Evolutionary conservation across 2,113 vertebrate species (phyloP).

Genomic region (Orycteropus afer): DNA sequence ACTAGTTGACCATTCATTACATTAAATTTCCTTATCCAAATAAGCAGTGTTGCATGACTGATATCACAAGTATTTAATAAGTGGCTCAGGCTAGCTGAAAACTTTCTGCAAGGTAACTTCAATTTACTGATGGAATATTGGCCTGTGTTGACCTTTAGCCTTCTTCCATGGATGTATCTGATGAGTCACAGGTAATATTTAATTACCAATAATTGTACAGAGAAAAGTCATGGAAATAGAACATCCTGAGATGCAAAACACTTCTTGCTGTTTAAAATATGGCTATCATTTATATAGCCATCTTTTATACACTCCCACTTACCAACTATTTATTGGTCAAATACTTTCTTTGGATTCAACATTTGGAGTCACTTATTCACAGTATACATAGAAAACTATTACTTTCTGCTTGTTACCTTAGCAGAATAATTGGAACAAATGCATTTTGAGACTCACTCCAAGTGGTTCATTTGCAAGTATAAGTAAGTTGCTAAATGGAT

Average conservation of each 20-base stretch:
- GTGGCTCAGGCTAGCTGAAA: neutral
- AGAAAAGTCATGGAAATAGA: neutral
- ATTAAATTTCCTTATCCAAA: neutral
- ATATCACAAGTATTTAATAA: neutral
- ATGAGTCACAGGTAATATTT: neutral
- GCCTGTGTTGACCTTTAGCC: neutral
- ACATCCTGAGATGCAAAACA: slow-evolving; percentile 44
- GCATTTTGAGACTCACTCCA: slow-evolving; percentile 72
- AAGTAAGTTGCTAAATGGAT: slow-evolving; percentile 76
- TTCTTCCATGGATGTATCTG: neutral
- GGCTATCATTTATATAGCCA: slow-evolving; percentile 67
- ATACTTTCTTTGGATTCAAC: slow-evolving; percentile 78
- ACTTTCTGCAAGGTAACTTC: neutral
- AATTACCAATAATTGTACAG: neutral
- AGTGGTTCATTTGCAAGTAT: slow-evolving; percentile 69
- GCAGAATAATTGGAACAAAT: slow-evolving; percentile 82
- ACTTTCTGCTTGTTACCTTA: slow-evolving; percentile 77
- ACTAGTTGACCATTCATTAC: neutral
- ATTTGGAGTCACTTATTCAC: slow-evolving; percentile 76
- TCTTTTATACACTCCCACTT: slow-evolving; percentile 51
- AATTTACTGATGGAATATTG: neutral
- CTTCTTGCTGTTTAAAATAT: slow-evolving; percentile 63
- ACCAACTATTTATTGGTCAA: slow-evolving; percentile 71
- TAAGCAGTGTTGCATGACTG: neutral
- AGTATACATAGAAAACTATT: slow-evolving; percentile 70